A percentile compares a stretch with the other conserved stretches of the same genome.
These are phyloP conservation scores for Pristionchus mayeri DNA, from an alignment of 2,888 invertebrate genomes.

Conservation along the genomic window DNA sequence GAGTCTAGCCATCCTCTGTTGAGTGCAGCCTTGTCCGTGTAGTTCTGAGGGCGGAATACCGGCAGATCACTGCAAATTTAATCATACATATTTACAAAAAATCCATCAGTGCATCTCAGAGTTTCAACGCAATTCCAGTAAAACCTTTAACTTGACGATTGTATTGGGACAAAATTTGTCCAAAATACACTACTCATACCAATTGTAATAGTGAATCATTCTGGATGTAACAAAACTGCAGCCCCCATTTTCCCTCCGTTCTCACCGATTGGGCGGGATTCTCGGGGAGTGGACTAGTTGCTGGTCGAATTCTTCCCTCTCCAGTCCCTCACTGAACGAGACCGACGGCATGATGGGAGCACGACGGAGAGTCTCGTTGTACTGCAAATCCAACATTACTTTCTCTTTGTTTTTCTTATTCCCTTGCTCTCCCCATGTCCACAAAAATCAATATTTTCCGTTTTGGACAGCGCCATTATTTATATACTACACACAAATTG, in stretches of 20 bases:
- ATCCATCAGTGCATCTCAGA: too few species aligned
- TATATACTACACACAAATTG: too few species aligned
- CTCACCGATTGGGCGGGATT: conserved; percentile 57
- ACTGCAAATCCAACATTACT: conserved; percentile 56
- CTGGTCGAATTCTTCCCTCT: conserved; percentile 72
- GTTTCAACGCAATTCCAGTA: too few species aligned
- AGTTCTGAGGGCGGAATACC: conserved; percentile 87
- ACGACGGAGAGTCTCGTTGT: conserved; percentile 72
- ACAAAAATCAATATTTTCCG: too few species aligned
- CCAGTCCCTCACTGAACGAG: conserved; percentile 69
- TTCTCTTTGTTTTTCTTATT: too few species aligned
- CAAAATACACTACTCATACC: neutral
- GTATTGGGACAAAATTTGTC: too few species aligned
- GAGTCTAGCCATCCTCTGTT: conserved; percentile 81
- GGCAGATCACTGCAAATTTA: conserved; percentile 81
- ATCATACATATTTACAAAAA: too few species aligned
- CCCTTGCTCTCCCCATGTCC: too few species aligned
- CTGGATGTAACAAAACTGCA: neutral
- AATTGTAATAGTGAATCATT: too few species aligned
- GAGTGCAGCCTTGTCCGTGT: conserved; percentile 92
- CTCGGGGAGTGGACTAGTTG: conserved; percentile 87
- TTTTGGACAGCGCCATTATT: too few species aligned
- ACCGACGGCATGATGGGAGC: conserved; percentile 68
- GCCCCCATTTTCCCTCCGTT: neutral
- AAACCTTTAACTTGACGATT: too few species aligned